Conservation (phyloP, 2,797 vertebrate genomes). For the Euthynnus affinis region DNA sequence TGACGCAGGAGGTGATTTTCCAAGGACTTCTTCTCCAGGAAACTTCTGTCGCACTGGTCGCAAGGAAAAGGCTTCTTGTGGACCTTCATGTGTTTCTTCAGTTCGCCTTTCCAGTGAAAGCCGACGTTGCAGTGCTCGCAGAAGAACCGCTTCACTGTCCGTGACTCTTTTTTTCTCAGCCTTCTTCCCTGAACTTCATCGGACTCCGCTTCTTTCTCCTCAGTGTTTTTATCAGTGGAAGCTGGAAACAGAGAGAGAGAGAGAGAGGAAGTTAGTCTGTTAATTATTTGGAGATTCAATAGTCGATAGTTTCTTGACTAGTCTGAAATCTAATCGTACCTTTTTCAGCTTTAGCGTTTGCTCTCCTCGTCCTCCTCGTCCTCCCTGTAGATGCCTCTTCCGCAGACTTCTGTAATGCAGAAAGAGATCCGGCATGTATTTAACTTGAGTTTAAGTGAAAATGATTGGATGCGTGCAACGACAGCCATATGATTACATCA, state of each 20-base stretch:
- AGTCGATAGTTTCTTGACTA: not conserved
- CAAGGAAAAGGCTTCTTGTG: constrained; percentile 83
- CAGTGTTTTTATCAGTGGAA: not conserved
- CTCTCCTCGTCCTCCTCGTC: constrained; percentile 37
- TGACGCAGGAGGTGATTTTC: constrained; percentile 72
- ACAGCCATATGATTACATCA: not conserved
- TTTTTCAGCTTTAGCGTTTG: constrained; percentile 30
- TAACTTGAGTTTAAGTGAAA: not conserved
- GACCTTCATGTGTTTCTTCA: constrained; percentile 74
- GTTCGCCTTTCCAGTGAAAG: constrained; percentile 75
- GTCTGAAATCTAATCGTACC: constrained; percentile 29
- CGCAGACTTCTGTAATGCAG: constrained; percentile 34
- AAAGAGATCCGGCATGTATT: not conserved
- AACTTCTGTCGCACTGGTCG: constrained; percentile 82
- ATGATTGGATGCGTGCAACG: not conserved
- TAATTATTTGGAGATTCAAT: not conserved
- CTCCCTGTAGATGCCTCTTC: constrained; percentile 32
- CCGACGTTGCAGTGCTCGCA: constrained; percentile 68
- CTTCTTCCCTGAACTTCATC: constrained; percentile 26
- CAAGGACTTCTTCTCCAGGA: constrained; percentile 74
- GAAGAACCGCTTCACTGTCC: constrained; percentile 64
- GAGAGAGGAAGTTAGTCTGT: not conserved
- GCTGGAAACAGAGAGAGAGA: constrained; percentile 33
- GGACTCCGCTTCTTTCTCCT: constrained; percentile 13
- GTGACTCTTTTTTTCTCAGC: constrained; percentile 24